Percentiles rank a stretch among this genome's conserved stretches.
Conservation (phyloP, 2,888 invertebrate species). For the Standfussiana lucernea region DNA sequence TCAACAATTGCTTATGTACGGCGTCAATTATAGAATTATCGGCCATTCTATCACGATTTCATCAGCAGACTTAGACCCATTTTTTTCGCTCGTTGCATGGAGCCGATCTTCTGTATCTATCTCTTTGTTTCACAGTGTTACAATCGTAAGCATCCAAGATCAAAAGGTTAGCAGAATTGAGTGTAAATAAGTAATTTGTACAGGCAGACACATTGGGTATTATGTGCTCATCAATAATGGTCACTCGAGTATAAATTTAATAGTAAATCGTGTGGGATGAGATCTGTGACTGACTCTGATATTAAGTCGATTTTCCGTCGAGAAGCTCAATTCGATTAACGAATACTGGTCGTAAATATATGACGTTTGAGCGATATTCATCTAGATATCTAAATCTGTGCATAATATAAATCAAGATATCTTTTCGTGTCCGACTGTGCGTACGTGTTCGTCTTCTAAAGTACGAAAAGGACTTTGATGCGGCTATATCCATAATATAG, state of each 20-base stretch:
- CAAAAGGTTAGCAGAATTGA: constrained; percentile 51
- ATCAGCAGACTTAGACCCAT: background rate
- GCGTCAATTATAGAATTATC: background rate
- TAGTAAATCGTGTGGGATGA: constrained; percentile 38
- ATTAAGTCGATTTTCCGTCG: constrained; percentile 17
- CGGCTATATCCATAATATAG: background rate
- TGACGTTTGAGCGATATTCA: background rate
- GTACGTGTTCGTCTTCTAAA: background rate
- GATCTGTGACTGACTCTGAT: constrained; percentile 25
- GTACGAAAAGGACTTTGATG: background rate
- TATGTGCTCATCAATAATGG: constrained; percentile 35
- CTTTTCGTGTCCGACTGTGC: background rate
- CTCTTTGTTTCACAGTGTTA: constrained; percentile 3
- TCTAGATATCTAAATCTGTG: background rate
- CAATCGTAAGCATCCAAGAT: constrained; percentile 27
- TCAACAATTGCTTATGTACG: background rate
- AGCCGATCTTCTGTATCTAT: background rate
- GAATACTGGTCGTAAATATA: constrained; percentile 28
- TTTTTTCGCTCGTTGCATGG: background rate
- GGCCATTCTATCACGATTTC: background rate
- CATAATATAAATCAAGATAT: background rate
- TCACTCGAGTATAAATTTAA: constrained; percentile 36
- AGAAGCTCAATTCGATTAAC: constrained; percentile 25
- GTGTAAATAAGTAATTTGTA: constrained; percentile 60
- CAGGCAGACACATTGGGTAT: constrained; percentile 46